phyloP scores from a whole-genome alignment of 2,113 vertebrate genomes.

The Plestiodon gilberti region DNA sequence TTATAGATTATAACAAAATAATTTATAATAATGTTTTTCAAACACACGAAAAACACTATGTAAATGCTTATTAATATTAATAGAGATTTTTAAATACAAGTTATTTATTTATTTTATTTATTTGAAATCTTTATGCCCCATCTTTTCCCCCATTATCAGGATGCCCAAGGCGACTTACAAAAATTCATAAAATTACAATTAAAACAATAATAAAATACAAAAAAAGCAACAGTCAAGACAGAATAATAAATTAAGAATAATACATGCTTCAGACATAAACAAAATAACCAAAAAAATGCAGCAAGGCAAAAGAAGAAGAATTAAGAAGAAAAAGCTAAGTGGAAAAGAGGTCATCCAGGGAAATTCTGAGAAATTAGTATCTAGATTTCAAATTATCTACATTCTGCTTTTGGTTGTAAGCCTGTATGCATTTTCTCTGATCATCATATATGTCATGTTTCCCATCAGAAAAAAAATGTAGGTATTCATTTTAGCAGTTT shows the following conservation, averaged over 20 bases:
- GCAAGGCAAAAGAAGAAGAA: no score
- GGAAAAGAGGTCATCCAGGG: neutral
- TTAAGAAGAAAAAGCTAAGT: no score
- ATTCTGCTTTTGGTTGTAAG: neutral
- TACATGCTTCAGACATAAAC: no score
- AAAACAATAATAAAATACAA: no score
- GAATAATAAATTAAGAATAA: neutral
- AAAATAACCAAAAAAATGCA: no score
- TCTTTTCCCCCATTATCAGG: no score
- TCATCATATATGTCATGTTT: neutral
- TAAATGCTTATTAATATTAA: neutral
- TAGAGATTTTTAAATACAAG: no score
- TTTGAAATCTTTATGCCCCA: no score
- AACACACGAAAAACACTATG: neutral
- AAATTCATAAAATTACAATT: no score
- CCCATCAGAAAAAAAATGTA: neutral
- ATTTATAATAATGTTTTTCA: neutral
- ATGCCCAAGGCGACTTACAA: no score
- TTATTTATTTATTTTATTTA: no score
- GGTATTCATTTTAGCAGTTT: neutral
- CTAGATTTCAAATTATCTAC: neutral
- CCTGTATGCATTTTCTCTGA: neutral
- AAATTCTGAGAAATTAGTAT: neutral
- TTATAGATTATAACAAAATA: neutral
- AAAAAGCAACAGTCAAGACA: neutral